Base-by-base conservation (phyloP, 2,797 vertebrate species). In the Tauraco hartlaubi region DNA sequence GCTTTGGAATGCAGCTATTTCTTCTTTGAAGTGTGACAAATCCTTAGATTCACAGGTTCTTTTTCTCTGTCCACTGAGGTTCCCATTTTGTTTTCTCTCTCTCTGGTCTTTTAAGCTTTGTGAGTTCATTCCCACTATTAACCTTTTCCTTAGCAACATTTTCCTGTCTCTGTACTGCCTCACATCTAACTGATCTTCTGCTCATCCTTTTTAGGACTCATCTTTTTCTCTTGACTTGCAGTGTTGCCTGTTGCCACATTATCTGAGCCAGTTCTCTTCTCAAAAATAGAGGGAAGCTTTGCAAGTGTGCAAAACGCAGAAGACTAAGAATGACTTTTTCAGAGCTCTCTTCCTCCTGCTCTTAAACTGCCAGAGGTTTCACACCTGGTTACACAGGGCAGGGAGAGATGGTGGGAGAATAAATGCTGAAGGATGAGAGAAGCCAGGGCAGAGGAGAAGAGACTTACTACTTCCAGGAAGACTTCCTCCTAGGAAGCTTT, bases 51-150 rank as follows among this genome's bases (percentile, higher is more conserved):
- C 35, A 9, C 21, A 10, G 1, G 6, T 80, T 82, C 41, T 85
- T 88, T 80, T 90, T 77, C 46, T 86, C 29, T 83, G 54, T 85
- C 81, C 79, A 51, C 49, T 80, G 75, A 92, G 89, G 73, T 66
- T 92, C 37, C 35, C 10, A 8, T 96, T 87, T 83, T 85, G 9
- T 87, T 77, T 87, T 77, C 39, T 59, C n/a, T 75, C 46, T 88
- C 46, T 90, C 67, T 68, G 31, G 54, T 93, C 86, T 93, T 91
- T 76, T 48, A 90, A 91, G 52, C 56, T 85, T 77, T 89, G 63
- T 56, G 59, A 92, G 68, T 91, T 92, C 33, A 29, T 64, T 92
- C 58, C 41, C 33, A 48, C 49, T 81, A 80, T 92, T 78, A 69
- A 79, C 88, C 80, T 88, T 85, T 77, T 63, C 41, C 17, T 76